Conservation (phyloP, 2,797 vertebrate genomes). For the Manis pentadactyla region DNA sequence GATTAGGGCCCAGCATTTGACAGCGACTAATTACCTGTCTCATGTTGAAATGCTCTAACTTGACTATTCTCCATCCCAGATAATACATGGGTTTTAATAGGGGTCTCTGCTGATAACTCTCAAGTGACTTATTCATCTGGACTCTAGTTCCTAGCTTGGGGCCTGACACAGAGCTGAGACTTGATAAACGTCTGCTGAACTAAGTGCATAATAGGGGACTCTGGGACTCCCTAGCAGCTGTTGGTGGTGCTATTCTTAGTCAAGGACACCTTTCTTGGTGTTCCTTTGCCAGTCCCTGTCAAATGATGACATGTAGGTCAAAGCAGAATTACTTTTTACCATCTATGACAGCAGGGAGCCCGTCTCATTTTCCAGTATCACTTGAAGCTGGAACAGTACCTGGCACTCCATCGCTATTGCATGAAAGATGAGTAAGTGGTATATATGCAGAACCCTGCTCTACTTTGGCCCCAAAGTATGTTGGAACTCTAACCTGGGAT, state of each 20-base stretch:
- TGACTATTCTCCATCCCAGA: neutral
- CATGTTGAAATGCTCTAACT: neutral
- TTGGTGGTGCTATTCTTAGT: neutral
- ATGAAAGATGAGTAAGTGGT: neutral
- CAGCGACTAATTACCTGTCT: neutral
- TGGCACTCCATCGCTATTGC: neutral
- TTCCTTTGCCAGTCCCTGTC: neutral
- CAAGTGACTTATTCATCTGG: neutral
- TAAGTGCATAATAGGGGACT: neutral
- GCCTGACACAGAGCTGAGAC: neutral
- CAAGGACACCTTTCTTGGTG: neutral
- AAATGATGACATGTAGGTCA: neutral
- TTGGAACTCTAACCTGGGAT: neutral
- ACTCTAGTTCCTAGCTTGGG: conserved; percentile 16
- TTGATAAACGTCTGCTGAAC: conserved; percentile 15
- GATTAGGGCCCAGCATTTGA: neutral
- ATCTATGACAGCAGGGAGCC: neutral
- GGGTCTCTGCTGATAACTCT: neutral
- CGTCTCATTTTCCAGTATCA: neutral
- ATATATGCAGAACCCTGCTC: neutral
- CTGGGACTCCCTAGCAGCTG: neutral
- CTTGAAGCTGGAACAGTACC: neutral
- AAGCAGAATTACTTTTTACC: conserved; percentile 11
- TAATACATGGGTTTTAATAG: neutral
- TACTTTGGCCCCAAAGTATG: neutral